Percentiles rank a stretch among this genome's conserved stretches.
These are phyloP conservation scores for Drosophila eohydei DNA, from an alignment of 2,888 invertebrate species.

Conservation along the genomic window DNA sequence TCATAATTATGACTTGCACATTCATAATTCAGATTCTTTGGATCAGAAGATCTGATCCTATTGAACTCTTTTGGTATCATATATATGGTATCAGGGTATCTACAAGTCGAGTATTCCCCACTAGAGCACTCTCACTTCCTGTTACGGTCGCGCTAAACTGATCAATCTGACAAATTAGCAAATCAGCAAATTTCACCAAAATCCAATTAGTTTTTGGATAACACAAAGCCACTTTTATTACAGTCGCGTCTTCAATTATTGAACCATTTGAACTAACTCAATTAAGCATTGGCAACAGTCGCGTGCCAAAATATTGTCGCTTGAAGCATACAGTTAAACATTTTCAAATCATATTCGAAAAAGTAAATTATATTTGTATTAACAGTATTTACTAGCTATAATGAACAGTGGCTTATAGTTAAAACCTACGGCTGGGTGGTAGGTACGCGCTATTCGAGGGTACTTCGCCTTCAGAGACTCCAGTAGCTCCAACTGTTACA, in stretches of 20 bases:
- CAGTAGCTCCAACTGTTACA: conserved; percentile 5
- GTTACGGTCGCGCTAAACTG: neutral
- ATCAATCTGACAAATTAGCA: neutral
- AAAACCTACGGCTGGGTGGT: conserved; percentile 74
- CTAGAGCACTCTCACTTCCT: neutral
- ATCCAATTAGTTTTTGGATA: neutral
- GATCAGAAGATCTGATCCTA: too few species aligned
- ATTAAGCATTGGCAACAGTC: neutral
- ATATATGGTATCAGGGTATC: too few species aligned
- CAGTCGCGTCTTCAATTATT: conserved; percentile 26
- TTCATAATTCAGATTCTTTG: too few species aligned
- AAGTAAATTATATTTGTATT: conserved; percentile 38
- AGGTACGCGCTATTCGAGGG: conserved; percentile 67
- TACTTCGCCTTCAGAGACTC: conserved; percentile 27
- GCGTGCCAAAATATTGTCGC: neutral
- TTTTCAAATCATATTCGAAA: neutral
- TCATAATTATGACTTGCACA: too few species aligned
- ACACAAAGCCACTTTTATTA: neutral
- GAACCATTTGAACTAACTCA: neutral
- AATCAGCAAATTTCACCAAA: neutral
- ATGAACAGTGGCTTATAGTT: conserved; percentile 23
- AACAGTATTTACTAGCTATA: conserved; percentile 27
- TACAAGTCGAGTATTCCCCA: neutral
- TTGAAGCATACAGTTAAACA: neutral
- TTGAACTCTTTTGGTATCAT: neutral